Evolutionary conservation across 2,888 invertebrate genomes (phyloP), one percentile per base, ranked within the genome.

Genomic region (Geotrupes spiniger): DNA sequence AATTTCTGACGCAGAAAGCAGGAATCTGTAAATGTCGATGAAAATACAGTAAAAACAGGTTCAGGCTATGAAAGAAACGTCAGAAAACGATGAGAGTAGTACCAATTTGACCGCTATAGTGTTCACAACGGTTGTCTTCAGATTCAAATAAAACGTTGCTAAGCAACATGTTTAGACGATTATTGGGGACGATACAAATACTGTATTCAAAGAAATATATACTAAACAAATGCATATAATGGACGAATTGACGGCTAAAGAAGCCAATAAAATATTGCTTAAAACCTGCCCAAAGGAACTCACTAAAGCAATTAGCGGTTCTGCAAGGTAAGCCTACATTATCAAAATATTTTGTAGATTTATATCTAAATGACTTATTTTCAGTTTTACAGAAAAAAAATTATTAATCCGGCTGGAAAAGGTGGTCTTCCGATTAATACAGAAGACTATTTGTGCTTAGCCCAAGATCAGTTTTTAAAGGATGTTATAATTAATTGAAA

Each of bases 391-490:
- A 11, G 71, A 71, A 53, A 65, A 72, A 9, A 75, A 82, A 41
- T 91, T 43, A 86, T 88, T 52, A 95, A 92, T 73, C 85, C 85
- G 4, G 90, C 92, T 15, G 88, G 87, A 0, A 87, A 87, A 67
- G 92, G 92, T 49, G 90, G 92, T 9, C 88, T 95, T 60, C 82
- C 90, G 9, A 90, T 96, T 31, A 93, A 92, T 58, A 92, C 90
- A n/a, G 92, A 93, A 76, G 96, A 97, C 73, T 90, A 91, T 63
- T 82, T 85, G 71, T 94, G 94, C 73, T 78, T 97, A 54, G 92
- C 88, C 8, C 87, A 89, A 66, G 94, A 93, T 74, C 91, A 92
- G 65, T 97, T 96, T 76, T 78, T 98, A 46, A 99, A 98, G n/a
- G n/a, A n/a, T n/a, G n/a, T n/a, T n/a, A n/a, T n/a, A n/a, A n/a